Base-by-base conservation (phyloP, 1,140 invertebrate genomes). In the Drosophila saltans region DNA sequence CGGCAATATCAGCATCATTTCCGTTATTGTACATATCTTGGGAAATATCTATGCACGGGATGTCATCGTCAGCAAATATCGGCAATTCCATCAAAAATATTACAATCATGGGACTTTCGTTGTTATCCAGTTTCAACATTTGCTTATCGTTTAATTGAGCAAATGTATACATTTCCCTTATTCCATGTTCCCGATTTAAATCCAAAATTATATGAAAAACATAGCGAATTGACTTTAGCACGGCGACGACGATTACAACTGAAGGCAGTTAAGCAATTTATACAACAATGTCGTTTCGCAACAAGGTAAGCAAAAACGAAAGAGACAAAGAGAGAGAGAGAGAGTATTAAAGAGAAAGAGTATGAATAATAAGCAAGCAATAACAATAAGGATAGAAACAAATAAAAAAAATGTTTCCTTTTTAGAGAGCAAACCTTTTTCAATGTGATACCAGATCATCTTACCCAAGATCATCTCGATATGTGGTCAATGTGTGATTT, bases 31-130 rank as follows among this genome's bases (percentile, higher is more conserved):
- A 94, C 97, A 84, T 98, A 98, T 91, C 93, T 97, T 56, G 97
- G 97, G 11, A 95, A 97, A 81, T 97, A 97, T 92, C 97, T 98
- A 92, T 98, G 97, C 91, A 97, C 97, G 5, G 96, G 96, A 36
- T 98, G 97, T 91, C 97, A 98, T 92, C 95, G 94, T 8, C 96
- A 97, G 91, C 94, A 97, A 79, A 93, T 95, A 58, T 93, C 95
- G 4, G 92, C 95, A 60, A 96, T 98, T 80, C 97, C 97, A 21
- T 96, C 95, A 10, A 94, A 95, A 81, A 95, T 98, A 48, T 92
- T 97, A 10, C 93, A 95, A 68, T 94, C 95, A 81, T 94, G 93
- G 93, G 93, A 94, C 66, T 92, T 92, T 52, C 80, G 80, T 21
- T 82, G 75, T 79, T 97, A 96, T 93, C 93, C 94, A 6, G 97